These are phyloP conservation scores for Sylvia borin DNA, from an alignment of 2,797 vertebrate species.

Conservation along the genomic window DNA sequence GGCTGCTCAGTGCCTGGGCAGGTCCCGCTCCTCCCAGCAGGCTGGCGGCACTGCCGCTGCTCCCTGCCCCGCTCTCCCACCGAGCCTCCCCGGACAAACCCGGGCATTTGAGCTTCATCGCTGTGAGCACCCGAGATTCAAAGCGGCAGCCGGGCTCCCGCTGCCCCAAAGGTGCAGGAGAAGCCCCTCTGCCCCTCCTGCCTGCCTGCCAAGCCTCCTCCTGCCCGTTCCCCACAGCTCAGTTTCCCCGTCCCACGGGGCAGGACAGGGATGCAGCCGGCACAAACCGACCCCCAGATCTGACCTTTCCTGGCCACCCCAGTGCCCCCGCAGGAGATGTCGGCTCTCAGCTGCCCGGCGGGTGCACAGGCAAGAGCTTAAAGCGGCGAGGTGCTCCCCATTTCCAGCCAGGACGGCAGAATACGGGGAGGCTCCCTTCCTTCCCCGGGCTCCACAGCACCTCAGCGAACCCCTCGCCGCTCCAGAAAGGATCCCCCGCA, in stretches of 20 bases:
- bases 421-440: background rate
- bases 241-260: background rate
- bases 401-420: background rate
- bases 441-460: background rate
- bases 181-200: background rate
- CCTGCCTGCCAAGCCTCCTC: background rate
- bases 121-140: background rate
- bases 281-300: background rate
- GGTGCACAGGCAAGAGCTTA: background rate
- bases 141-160: background rate
- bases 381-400: accelerated
- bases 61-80: accelerated
- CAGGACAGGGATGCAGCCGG: too few species aligned
- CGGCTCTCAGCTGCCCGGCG: background rate
- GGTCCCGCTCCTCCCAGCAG: background rate
- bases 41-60: accelerated
- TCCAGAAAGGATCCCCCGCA: background rate
- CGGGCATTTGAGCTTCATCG: accelerated
- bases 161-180: background rate
- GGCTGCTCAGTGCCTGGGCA: accelerated
- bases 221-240: accelerated
- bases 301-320: background rate
- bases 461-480: background rate
- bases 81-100: accelerated
- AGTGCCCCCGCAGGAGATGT: background rate